Evolutionary conservation across 2,797 vertebrate genomes (phyloP).

Genomic region (Synanceia verrucosa): DNA sequence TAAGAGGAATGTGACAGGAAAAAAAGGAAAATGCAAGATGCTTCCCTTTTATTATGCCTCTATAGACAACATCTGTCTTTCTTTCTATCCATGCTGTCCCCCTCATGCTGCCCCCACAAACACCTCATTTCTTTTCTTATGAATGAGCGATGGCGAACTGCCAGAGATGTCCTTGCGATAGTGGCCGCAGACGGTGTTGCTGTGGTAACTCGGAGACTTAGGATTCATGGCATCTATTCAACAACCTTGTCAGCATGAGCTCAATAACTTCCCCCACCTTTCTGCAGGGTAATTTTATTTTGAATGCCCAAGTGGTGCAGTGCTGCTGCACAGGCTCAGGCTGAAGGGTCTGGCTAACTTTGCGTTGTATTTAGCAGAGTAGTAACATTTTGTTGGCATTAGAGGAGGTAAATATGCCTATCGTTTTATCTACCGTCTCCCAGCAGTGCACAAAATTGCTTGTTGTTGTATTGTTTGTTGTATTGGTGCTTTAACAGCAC

Average conservation of each 20-base stretch:
- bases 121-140: conserved; percentile 42
- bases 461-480: not conserved
- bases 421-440: not conserved
- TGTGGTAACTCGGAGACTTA: conserved; percentile 71
- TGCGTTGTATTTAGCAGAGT: not conserved
- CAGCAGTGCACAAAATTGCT: not conserved
- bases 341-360: conserved; percentile 5
- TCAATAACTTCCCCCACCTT: conserved; percentile 50
- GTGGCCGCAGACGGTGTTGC: conserved; percentile 67
- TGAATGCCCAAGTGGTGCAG: conserved; percentile 31
- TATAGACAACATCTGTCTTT: not conserved
- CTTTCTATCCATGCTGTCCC: not conserved
- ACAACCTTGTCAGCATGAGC: conserved; percentile 67
- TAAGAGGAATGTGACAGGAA: not conserved
- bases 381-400: not conserved
- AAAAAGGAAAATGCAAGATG: not conserved
- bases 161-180: conserved; percentile 74
- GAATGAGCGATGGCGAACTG: conserved; percentile 66
- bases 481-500: not conserved
- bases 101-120: not conserved
- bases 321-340: conserved; percentile 21
- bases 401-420: not conserved
- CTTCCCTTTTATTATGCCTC: not conserved
- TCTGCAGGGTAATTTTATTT: conserved; percentile 43
- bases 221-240: conserved; percentile 69